phyloP scores from a whole-genome alignment of 1,140 invertebrate species.

The Asobara japonica region DNA sequence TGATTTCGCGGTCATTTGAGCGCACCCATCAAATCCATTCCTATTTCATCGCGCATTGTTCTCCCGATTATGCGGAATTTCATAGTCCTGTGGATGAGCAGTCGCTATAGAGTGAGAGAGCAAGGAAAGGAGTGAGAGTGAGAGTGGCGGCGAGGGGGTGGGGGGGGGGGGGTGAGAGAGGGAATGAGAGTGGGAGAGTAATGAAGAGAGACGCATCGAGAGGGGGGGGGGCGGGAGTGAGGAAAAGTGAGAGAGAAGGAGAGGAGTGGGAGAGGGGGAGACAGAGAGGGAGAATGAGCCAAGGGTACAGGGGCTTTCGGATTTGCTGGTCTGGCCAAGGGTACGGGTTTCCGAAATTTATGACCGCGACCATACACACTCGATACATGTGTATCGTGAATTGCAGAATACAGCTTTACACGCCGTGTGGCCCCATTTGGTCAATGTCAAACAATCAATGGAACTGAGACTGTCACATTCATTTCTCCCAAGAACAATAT shows the following conservation, averaged over 20 bases:
- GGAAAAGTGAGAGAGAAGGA: neutral
- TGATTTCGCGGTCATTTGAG: constrained; percentile 3
- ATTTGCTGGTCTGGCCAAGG: constrained; percentile 37
- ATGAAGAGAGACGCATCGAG: too few species aligned
- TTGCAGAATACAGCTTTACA: neutral
- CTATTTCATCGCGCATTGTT: constrained; percentile 13
- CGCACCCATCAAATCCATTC: neutral
- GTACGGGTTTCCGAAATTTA: constrained; percentile 33
- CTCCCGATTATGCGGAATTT: constrained; percentile 27
- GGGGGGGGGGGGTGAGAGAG: too few species aligned
- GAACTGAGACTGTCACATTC: neutral
- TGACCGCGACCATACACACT: constrained; percentile 19
- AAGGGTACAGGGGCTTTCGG: constrained; percentile 5
- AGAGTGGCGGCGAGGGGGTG: neutral
- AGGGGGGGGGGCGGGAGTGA: neutral
- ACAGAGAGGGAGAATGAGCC: neutral
- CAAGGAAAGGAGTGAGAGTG: neutral
- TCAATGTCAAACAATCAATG: constrained; percentile 10
- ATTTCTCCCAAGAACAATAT: too few species aligned
- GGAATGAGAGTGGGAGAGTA: too few species aligned
- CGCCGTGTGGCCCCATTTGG: constrained; percentile 8
- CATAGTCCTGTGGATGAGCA: neutral
- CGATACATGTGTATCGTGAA: constrained; percentile 3
- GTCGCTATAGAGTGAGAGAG: neutral
- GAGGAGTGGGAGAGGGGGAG: neutral